These are phyloP conservation scores for Siniperca undulata DNA, from an alignment of 2,797 vertebrate genomes.

Conservation along the genomic window DNA sequence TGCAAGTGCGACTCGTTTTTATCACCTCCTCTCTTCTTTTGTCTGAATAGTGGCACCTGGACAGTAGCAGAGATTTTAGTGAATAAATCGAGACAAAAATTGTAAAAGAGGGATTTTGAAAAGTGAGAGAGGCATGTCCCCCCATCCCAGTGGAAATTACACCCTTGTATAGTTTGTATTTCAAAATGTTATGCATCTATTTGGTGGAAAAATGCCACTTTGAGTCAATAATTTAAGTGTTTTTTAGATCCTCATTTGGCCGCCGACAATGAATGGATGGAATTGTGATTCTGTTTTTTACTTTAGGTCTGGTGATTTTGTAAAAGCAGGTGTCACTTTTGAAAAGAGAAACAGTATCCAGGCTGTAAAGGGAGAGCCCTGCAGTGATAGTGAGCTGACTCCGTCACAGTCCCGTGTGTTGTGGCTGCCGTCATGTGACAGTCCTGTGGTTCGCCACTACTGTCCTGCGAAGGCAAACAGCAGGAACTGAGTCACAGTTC, in stretches of 20 bases:
- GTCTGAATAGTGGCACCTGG: too few relatives aligned
- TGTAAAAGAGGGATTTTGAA: too few relatives aligned
- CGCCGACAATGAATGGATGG: background rate
- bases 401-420: background rate
- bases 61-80: too few relatives aligned
- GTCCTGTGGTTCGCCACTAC: conserved; percentile 12
- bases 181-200: background rate
- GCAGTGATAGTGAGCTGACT: background rate
- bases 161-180: background rate
- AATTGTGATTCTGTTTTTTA: background rate
- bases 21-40: too few relatives aligned
- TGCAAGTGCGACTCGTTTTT: background rate
- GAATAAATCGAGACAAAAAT: too few relatives aligned
- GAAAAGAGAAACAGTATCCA: background rate
- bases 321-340: conserved; percentile 10
- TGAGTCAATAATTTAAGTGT: background rate
- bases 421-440: conserved; percentile 50
- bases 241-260: background rate
- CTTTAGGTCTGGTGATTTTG: background rate
- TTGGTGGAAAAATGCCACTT: background rate
- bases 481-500: conserved; percentile 47
- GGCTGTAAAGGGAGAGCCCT: conserved; percentile 1
- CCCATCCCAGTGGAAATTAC: background rate
- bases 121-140: too few relatives aligned
- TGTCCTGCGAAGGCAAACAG: conserved; percentile 17